A percentile compares a stretch with the other conserved stretches of the same genome.
These are phyloP conservation scores for Alethe diademata DNA, from an alignment of 2,113 vertebrate species.

Conservation along the genomic window DNA sequence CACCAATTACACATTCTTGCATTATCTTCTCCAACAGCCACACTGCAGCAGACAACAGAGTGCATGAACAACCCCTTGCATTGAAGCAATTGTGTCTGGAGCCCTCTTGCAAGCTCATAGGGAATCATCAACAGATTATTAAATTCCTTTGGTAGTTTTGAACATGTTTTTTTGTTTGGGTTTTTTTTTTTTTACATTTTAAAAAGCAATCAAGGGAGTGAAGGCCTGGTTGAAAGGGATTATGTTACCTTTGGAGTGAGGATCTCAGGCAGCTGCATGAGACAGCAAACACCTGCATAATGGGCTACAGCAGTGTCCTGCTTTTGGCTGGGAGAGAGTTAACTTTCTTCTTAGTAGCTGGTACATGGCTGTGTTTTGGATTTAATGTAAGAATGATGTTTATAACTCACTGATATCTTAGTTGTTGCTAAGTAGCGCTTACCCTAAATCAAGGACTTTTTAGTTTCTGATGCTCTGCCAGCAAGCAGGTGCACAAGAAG, in stretches of 20 bases:
- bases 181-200: not conserved
- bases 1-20: not conserved
- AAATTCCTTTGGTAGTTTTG: not conserved
- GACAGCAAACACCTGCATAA: not conserved
- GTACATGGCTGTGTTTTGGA: not conserved
- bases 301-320: not conserved
- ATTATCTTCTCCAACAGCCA: not conserved
- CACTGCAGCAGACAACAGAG: not conserved
- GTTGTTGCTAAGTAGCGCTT: not conserved
- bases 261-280: not conserved
- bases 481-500: not conserved
- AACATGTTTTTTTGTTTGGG: not conserved
- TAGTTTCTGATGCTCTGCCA: not conserved
- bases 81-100: not conserved
- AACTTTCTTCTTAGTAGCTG: not conserved
- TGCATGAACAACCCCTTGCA: fast-evolving
- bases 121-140: not conserved
- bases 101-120: not conserved
- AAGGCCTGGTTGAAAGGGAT: not conserved
- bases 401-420: not conserved
- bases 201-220: not conserved
- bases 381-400: not conserved
- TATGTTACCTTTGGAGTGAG: not conserved
- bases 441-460: not conserved
- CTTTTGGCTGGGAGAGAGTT: not conserved